Evolutionary conservation across 2,113 vertebrate genomes (phyloP), one percentile per base, ranked within the genome.

Genomic region (Lepus europaeus): DNA sequence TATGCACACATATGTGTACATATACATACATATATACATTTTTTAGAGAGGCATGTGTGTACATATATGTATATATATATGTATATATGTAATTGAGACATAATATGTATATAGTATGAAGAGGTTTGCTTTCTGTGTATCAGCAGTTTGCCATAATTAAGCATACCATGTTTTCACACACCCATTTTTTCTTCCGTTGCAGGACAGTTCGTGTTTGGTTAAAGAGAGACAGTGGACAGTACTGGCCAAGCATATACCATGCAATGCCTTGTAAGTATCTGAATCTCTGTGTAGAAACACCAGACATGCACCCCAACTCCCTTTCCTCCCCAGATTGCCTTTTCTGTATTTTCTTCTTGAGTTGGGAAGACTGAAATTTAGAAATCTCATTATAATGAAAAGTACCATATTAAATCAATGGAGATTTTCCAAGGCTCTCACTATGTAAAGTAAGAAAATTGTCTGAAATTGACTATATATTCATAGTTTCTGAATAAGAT

Each of bases 151-250:
- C 45, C 5, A n/a, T 80, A 73, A 91, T 17, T 79, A 45, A 53
- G 66, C 82, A 29, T 10, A 31, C 66, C 76, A 9, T 92, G 70
- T 90, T 91, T 95, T 94, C 73, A 94, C 77, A 53, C 59, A 74
- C 31, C 6, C 13, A 5, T 6, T 13, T 95, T 91, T 90, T 87
- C 91, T 96, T 97, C 76, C 96, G 63, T 98, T 95, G 13, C 49
- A 99, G 99, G 97, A 99, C 99, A 14, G 99, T 99, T 94, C 99
- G 99, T 66, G 99, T 99, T 56, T 99, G 99, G 99, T 96, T 99
- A 97, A 99, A 99, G 98, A 99, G 99, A 97, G 99, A 99, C 98
- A 99, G 99, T 23, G 99, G 99, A 56, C 99, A 99, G 90, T 99
- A 99, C 93, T 99, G 99, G 99, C 99, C 99, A 87, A 99, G 99